phyloP scores from a whole-genome alignment of 2,888 invertebrate species.

The Chironomus tentans region DNA sequence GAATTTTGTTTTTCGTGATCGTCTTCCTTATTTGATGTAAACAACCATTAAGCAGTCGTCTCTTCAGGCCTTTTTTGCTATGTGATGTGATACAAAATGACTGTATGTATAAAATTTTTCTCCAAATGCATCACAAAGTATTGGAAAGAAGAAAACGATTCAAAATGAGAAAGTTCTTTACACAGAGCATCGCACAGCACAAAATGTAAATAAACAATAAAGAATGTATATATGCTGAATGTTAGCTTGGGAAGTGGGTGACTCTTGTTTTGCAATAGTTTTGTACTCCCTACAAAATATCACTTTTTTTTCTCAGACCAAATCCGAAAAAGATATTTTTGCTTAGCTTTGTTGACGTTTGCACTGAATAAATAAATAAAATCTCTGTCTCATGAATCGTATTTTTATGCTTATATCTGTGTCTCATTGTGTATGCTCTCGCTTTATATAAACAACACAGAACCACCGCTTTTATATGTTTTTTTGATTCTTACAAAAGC shows the following conservation, averaged over 20 bases:
- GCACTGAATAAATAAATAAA: conserved; percentile 4
- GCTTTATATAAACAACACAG: not conserved
- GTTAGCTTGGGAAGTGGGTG: not conserved
- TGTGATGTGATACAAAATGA: not conserved
- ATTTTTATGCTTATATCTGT: not conserved
- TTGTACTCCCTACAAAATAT: not conserved
- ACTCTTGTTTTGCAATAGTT: not conserved
- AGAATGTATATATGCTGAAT: not conserved
- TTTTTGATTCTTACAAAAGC: not conserved
- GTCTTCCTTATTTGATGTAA: conserved; percentile 26
- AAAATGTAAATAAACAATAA: conserved; percentile 20
- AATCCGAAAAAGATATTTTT: not conserved
- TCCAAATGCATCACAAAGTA: not conserved
- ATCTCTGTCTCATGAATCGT: not conserved
- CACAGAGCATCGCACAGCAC: conserved; percentile 3
- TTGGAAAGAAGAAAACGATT: not conserved
- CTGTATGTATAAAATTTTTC: not conserved
- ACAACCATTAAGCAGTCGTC: conserved; percentile 26
- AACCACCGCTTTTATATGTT: not conserved
- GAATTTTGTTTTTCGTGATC: conserved; percentile 19
- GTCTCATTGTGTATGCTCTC: not conserved
- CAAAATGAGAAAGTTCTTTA: not conserved
- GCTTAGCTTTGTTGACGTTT: not conserved
- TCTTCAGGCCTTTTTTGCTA: not conserved
- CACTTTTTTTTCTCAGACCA: not conserved